Percentiles rank a stretch among this genome's conserved stretches.
Conservation (phyloP, 2,113 vertebrate species). For the Mystacornis crossleyi region DNA sequence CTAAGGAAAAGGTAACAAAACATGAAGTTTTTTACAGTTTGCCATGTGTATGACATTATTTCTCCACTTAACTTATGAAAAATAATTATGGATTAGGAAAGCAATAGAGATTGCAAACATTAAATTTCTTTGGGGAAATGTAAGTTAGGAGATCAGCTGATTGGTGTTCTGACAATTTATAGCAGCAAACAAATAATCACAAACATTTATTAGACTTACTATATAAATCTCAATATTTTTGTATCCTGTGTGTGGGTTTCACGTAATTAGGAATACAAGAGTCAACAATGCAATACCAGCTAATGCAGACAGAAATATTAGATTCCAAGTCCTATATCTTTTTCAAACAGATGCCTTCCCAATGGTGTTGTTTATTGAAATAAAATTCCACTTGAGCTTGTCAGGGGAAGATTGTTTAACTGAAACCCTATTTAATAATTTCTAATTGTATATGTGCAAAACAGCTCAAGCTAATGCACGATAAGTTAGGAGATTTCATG, state of each 20-base stretch:
- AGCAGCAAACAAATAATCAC: not conserved
- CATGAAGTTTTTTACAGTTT: not conserved
- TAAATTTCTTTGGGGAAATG: not conserved
- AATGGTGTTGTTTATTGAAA: not conserved
- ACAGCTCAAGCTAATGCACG: not conserved
- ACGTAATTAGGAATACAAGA: not conserved
- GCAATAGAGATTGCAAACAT: not conserved
- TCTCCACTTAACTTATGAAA: not conserved
- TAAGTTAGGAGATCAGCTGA: accelerated
- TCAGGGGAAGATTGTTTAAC: not conserved
- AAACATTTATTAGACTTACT: not conserved
- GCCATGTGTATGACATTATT: not conserved
- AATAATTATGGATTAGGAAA: not conserved
- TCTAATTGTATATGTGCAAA: not conserved
- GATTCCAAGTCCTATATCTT: not conserved
- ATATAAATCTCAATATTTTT: not conserved
- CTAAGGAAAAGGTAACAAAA: not conserved
- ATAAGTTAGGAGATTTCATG: not conserved
- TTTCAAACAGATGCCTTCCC: not conserved
- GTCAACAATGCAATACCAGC: not conserved
- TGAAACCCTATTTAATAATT: not conserved
- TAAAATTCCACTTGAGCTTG: not conserved
- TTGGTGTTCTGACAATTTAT: not conserved
- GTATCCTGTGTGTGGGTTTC: not conserved
- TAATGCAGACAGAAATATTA: not conserved